phyloP scores from a whole-genome alignment of 2,888 invertebrate genomes.

The Lycophotia porphyrea region DNA sequence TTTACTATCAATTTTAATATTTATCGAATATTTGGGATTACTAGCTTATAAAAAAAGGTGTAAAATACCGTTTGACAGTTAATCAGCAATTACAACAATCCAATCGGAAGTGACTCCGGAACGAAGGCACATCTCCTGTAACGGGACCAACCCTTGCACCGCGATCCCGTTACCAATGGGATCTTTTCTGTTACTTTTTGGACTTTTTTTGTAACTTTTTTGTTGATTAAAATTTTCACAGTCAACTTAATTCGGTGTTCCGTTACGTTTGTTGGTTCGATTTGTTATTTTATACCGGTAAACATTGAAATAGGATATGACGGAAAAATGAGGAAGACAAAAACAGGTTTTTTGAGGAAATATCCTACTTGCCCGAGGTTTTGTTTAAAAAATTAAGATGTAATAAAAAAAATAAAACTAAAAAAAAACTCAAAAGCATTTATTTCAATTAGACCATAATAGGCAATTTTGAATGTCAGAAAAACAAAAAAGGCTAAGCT shows the following conservation, averaged over 20 bases:
- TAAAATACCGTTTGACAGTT: slow-evolving; percentile 18
- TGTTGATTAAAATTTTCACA: slow-evolving; percentile 72
- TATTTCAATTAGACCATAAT: too few relatives aligned
- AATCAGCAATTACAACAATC: slow-evolving; percentile 37
- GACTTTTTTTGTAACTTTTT: slow-evolving; percentile 66
- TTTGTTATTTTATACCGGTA: slow-evolving; percentile 52
- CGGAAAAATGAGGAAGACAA: slow-evolving; percentile 1
- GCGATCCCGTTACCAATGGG: slow-evolving; percentile 74
- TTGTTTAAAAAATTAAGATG: neutral
- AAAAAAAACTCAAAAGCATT: too few relatives aligned
- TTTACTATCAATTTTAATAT: neutral
- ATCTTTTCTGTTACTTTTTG: slow-evolving; percentile 55
- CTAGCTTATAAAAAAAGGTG: neutral
- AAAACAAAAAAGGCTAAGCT: too few relatives aligned
- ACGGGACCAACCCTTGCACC: slow-evolving; percentile 79
- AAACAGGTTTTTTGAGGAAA: slow-evolving; percentile 18
- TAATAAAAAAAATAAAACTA: neutral
- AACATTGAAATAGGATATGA: slow-evolving; percentile 56
- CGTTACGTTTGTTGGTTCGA: slow-evolving; percentile 70
- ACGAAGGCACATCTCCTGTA: slow-evolving; percentile 72
- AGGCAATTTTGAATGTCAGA: too few relatives aligned
- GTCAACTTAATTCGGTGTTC: slow-evolving; percentile 74
- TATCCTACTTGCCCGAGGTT: neutral
- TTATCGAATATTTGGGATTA: too few relatives aligned
- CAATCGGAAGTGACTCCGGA: slow-evolving; percentile 82